phyloP scores from a whole-genome alignment of 2,113 vertebrate genomes.

The Athene noctua region DNA sequence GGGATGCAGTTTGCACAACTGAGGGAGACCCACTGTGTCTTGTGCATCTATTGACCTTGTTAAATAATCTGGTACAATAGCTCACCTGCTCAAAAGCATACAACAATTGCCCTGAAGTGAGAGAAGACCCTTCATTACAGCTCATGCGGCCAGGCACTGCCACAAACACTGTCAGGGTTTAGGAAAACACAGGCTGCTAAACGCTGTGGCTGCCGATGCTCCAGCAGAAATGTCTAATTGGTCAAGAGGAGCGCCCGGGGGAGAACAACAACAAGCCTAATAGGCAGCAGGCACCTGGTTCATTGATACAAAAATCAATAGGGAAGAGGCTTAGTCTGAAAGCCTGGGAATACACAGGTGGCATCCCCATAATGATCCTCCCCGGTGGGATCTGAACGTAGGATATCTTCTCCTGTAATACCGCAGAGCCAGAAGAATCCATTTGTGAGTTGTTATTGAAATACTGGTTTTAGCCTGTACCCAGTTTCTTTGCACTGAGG shows the following conservation, averaged over 20 bases:
- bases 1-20: neutral
- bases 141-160: neutral
- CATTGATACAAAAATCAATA: neutral
- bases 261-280: neutral
- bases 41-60: neutral
- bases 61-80: neutral
- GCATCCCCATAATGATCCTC: constrained; percentile 18
- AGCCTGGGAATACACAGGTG: constrained; percentile 15
- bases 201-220: accelerated
- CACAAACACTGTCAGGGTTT: neutral
- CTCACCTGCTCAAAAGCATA: neutral
- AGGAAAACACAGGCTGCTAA: neutral
- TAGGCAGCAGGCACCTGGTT: neutral
- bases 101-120: neutral
- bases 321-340: neutral
- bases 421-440: neutral
- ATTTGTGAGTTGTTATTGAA: neutral
- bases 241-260: neutral
- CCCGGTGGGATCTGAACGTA: neutral
- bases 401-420: neutral
- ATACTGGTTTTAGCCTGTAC: neutral
- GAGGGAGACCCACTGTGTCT: neutral
- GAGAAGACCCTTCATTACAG: neutral
- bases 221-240: constrained; percentile 3
- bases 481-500: neutral